phyloP scores from a whole-genome alignment of 2,797 vertebrate species.

The Sylvilagus floridanus region DNA sequence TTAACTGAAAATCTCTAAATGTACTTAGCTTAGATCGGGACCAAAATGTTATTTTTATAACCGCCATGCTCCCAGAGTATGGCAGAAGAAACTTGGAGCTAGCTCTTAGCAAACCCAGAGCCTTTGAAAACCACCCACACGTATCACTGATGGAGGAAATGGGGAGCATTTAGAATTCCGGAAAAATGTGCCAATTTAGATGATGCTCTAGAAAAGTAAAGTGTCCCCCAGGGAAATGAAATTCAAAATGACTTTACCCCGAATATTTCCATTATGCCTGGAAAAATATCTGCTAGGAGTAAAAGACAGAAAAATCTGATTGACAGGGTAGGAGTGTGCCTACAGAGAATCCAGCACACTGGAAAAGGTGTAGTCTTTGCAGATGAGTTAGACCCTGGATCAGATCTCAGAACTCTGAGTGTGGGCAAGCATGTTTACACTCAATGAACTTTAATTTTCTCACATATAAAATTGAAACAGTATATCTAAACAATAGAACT shows the following conservation, averaged over 20 bases:
- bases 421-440: not conserved
- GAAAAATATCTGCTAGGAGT: not conserved
- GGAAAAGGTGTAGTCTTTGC: not conserved
- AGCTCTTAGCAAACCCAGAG: not conserved
- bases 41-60: conserved; percentile 21
- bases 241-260: not conserved
- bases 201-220: not conserved
- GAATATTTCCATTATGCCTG: not conserved
- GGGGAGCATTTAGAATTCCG: conserved; percentile 8
- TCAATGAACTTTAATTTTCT: conserved; percentile 15
- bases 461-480: not conserved
- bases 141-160: conserved; percentile 15
- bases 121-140: not conserved
- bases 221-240: not conserved
- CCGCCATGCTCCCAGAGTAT: not conserved
- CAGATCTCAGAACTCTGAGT: not conserved
- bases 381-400: not conserved
- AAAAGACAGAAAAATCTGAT: not conserved
- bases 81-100: not conserved
- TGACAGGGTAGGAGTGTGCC: not conserved
- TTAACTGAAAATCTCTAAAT: not conserved
- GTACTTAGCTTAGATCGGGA: not conserved
- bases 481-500: not conserved
- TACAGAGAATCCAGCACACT: not conserved
- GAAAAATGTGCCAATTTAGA: conserved; percentile 8